Base-by-base conservation (phyloP, 2,888 invertebrate genomes). In the Unio delphinus region DNA sequence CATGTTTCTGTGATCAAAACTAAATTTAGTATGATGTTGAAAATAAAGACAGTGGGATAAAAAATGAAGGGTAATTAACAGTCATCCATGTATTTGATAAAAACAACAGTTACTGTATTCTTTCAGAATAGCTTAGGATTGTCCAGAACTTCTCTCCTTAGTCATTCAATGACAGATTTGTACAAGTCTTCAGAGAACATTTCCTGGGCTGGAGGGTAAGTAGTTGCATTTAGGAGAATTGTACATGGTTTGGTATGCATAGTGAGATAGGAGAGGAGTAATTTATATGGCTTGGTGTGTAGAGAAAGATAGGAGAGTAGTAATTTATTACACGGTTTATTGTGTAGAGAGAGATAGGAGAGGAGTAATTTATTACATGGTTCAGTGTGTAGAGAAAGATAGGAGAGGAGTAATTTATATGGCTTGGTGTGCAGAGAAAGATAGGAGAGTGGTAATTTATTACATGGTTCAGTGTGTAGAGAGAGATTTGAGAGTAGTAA, bases 81-180 rank as follows among this genome's bases (percentile, higher is more conserved):
- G 15, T 23, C 3, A 11, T 3, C 2, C 15, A 58, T 34, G 26
- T 58, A 26, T 58, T 58, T 58, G 15, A 23, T n/a, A 23, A 58
- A 58, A 11, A 58, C 26, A 26, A 2, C 17, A 26, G 15, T 26
- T 58, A 11, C 26, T 58, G 11, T 26, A 58, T n/a, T 58, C 61
- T 73, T 73, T 54, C 74, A 80, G 80, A 75, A 76, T 73, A 77
- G 79, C 8, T 70, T 80, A 67, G 70, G 73, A 45, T 45, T 45
- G 80, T 95, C 95, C 23, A 92, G 96, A 3, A 92, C 95, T 67
- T 95, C 95, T 28, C 92, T 96, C 78, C 92, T 95, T 62, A 95
- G 95, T 88, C 94, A 94, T 93, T 95, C 95, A 75, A 94, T 95
- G 80, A 94, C 94, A 54, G 95, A 95, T 90, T 93, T 96, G 69